Evolutionary conservation across 2,888 invertebrate genomes (phyloP), one percentile per base, ranked within the genome.

Genomic region (Phoenoteleia sp.): DNA sequence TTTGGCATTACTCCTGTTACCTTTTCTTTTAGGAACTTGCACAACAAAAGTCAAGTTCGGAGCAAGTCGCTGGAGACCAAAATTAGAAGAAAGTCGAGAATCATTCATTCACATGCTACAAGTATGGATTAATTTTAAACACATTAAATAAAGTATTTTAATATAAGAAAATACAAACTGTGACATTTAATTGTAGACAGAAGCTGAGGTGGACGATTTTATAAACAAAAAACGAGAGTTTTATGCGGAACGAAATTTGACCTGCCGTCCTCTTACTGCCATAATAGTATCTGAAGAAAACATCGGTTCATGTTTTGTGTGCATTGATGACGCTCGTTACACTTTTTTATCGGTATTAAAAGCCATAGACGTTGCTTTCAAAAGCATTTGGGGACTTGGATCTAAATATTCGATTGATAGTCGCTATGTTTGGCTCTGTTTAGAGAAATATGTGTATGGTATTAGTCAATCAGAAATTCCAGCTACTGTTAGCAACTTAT

Each of bases 11-110:
- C 21, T 69, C 13, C 39, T 75, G 13, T 39, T 75, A 7, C 75
- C 64, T 4, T 45, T 66, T n/a, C 29, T 75, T 17, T 33, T 75
- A 21, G 64, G 52, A 49, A 62, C 62, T n/a, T 9, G 19, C 19
- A 42, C 69, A 9, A 52, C 62, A 25, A 74, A 74, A 64, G 3
- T 25, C 3, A 52, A 64, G 19, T 9, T 21, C 9, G 15, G 19
- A 15, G 54, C 19, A 39, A 54, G 5, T n/a, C 49, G 74, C 9
- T 74, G 74, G 72, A 60, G 72, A 60, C 60, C 72, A 25, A 72
- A 21, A 36, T 13, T 60, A 9, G 69, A 69, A 25, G 21, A 69
- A 9, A n/a, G 11, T 42, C 69, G 13, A 9, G 25, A 69, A 39
- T 72, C 49, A 5, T 72, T 72, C 13, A 36, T 72, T 36, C 60